Base-by-base conservation (phyloP, 2,888 invertebrate genomes). In the Drosophila algonquin region DNA sequence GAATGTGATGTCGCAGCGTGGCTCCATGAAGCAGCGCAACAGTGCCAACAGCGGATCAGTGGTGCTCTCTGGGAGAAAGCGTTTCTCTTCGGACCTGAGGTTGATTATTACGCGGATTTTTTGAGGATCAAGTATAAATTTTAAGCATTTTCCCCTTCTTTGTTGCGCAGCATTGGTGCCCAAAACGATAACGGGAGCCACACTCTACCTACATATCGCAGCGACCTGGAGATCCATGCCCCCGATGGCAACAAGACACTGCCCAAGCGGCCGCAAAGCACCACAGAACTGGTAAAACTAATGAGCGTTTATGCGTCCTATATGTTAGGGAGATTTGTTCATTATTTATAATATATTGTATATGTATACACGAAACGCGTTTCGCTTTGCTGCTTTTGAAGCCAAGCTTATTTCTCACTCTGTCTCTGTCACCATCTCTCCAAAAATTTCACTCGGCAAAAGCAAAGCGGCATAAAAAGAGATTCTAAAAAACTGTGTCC, bases 181-280 rank as follows among this genome's bases (percentile, higher is more conserved):
- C 92, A 89, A 72, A 92, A 91, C 58, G 92, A 91, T 53, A 87
- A 90, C 16, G 89, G 90, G 12, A 89, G 90, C 27, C 89, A 89
- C 21, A 89, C 91, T 0, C 83, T 94, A 54, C 93, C 94, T 1
- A 93, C 93, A 1, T 94, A 94, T 89, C 91, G 94, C 69, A 94
- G 94, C 80, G 94, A 94, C 85, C 93, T 94, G 81, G 94, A 94
- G 89, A 94, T 94, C 50, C 94, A 94, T 85, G 94, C 94, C 0
- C 94, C 94, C 0, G 94, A 94, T 77, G 89, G 59, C 73, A 87
- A 83, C 80, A 93, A 94, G 71, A 93, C 93, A 65, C 73, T 92
- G 45, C 90, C 92, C 3, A 92, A 92, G 69, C 88, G 92, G 0
- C 92, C 92, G 6, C 92, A 92, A 76, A 92, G 92, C 80, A 92